Evolutionary conservation across 2,797 vertebrate species (phyloP), one percentile per base, ranked within the genome.

Genomic region (Sebastes flavidus): DNA sequence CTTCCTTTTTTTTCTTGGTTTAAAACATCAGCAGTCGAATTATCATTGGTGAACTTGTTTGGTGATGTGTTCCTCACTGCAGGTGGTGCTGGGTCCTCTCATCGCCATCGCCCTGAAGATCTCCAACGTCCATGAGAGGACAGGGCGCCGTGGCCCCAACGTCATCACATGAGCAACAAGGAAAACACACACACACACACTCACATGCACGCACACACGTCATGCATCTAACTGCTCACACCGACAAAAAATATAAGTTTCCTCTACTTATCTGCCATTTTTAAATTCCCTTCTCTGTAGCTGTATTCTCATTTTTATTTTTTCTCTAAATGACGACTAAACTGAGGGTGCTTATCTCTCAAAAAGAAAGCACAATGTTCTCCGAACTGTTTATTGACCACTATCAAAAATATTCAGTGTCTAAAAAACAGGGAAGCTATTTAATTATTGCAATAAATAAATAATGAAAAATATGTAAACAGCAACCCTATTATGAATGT

Each of bases 51-150:
- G 5, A 66, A 34, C 3, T 16, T 11, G 8, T 22, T 42, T 56
- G 6, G 3, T 67, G 3, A 13, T 74, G 42, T 69, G 42, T 79
- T 59, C 72, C 18, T 83, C 16, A 2, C 60, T 85, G 60, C 88
- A 99, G 99, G 97, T 97, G 52, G 98, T 99, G 87, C 95, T 99
- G 92, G 98, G 98, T 75, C 98, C 99, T 81, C 97, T 99, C 59
- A 99, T 99, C 65, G 98, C 98, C 92, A 98, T 99, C 1, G 98
- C 98, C 11, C 95, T 99, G 91, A 99, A 99, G 95, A 97, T 99
- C 93, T 99, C 98, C 75, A 96, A 97, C 94, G 97, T 99, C 90
- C 99, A 99, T 0, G 98, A 99, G 94, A 96, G 98, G 90, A 99
- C 97, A 0, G 98, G 97, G 83, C 96, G 97, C 63, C 97, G 95